Evolutionary conservation across 2,797 vertebrate genomes (phyloP), one percentile per base, ranked within the genome.

Genomic region (Toxotes lorentzi): DNA sequence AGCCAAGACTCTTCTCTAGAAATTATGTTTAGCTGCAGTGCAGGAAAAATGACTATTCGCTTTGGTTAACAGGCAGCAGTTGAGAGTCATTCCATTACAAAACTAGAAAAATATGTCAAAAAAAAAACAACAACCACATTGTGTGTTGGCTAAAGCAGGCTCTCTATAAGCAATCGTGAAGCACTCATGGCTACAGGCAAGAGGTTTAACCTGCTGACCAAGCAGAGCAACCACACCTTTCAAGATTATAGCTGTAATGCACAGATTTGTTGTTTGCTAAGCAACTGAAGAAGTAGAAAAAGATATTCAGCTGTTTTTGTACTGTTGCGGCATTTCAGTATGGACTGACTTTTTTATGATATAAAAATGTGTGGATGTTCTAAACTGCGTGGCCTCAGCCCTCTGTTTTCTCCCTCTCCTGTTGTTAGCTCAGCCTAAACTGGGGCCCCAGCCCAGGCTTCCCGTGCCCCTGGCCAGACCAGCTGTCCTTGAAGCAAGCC

Each of bases 401-500:
- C 24, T 69, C 47, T 63, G 60, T 62, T 1, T n/a, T 53, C 63
- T 23, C 21, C 41, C 7, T 67, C 56, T 56, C 67, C 69, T 68
- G 30, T 79, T 83, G 70, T 84, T 76, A 43, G 35, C 76, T 87
- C 79, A 84, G 79, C 45, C 78, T 63, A 66, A 60, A 59, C 57
- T 35, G 43, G 76, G 71, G 86, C 83, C 78, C 86, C 51, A 57
- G 68, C 75, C 34, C 77, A 45, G 81, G 66, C 83, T 72, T 67
- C 76, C 78, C 27, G 30, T 70, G 80, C 85, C 81, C 82, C 83
- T 68, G 85, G 84, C 70, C 77, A 75, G 70, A 58, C 76, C 82
- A 77, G 70, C 76, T 66, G 87, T 86, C 86, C 86, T 83, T 65
- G 43, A 85, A 89, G 84, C 74, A 35, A 85, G 88, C 87, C 87